Evolutionary conservation across 2,797 vertebrate genomes (phyloP).

Genomic region (Pseudomugil gertrudae): DNA sequence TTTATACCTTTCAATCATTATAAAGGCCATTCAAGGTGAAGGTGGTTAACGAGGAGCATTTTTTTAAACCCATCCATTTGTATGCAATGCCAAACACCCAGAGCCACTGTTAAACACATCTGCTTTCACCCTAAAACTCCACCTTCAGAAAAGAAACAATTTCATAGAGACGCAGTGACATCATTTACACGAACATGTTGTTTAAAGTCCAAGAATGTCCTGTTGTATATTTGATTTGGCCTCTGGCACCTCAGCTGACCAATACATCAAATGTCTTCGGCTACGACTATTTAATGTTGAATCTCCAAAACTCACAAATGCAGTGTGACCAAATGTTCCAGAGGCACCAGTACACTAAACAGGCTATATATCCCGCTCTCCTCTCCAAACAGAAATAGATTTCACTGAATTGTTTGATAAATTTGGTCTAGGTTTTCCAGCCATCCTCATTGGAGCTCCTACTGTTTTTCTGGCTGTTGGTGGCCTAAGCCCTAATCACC

Average conservation of each 20-base stretch:
- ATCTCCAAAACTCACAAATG: constrained; percentile 99
- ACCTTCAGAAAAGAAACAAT: constrained; percentile 77
- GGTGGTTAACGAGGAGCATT: constrained; percentile 37
- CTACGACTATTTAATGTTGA: constrained; percentile 95
- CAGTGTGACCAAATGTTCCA: constrained; percentile 91
- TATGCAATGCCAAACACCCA: constrained; percentile 56
- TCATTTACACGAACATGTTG: constrained; percentile 94
- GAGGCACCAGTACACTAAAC: constrained; percentile 91
- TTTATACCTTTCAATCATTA: constrained; percentile 59
- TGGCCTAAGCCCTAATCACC: constrained; percentile 98
- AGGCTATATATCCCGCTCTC: constrained; percentile 92
- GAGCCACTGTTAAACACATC: constrained; percentile 54
- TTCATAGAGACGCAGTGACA: constrained; percentile 85
- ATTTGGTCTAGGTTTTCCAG: constrained; percentile 97
- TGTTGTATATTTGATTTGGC: constrained; percentile 99
- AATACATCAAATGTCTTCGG: constrained; percentile 93
- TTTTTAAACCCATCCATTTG: constrained; percentile 54
- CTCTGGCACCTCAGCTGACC: constrained; percentile 80
- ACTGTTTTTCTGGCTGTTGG: constrained; percentile 99
- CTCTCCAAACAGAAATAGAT: constrained; percentile 98
- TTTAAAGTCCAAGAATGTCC: constrained; percentile 92
- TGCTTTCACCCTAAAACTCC: constrained; percentile 68
- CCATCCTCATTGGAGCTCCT: constrained; percentile 95
- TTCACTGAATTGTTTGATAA: constrained; percentile 93
- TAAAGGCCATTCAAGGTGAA: constrained; percentile 71